These are phyloP conservation scores for Sarcophilus harrisii DNA, from an alignment of 2,797 vertebrate species.

Conservation along the genomic window DNA sequence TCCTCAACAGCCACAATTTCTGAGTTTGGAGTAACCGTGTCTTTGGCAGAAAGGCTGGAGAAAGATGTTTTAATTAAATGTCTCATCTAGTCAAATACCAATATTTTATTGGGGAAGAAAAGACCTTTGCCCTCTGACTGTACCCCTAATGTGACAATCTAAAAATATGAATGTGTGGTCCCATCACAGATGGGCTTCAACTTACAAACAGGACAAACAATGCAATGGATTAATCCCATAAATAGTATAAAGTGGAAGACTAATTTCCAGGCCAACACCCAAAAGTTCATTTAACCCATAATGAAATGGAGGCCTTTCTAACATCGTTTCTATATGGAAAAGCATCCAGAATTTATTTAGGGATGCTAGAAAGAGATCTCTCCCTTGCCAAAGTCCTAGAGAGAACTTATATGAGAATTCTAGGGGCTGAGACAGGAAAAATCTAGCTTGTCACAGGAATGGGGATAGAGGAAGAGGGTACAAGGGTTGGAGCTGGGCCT, in stretches of 20 bases:
- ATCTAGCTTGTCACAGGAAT: not conserved
- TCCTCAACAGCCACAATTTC: constrained; percentile 85
- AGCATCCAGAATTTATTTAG: not conserved
- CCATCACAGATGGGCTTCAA: not conserved
- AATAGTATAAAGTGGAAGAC: not conserved
- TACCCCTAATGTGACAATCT: not conserved
- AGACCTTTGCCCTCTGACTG: constrained; percentile 1
- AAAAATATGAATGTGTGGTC: not conserved
- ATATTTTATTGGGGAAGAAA: constrained; percentile 5
- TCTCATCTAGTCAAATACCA: constrained; percentile 12
- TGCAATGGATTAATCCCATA: not conserved
- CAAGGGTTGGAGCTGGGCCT: not conserved
- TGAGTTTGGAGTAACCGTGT: constrained; percentile 80
- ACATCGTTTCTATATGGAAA: not conserved
- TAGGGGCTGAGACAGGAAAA: not conserved
- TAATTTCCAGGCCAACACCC: not conserved
- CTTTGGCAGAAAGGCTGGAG: constrained; percentile 85
- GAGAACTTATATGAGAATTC: not conserved
- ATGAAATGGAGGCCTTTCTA: not conserved
- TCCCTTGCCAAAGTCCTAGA: not conserved
- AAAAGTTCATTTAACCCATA: not conserved
- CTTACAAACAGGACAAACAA: not conserved
- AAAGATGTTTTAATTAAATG: constrained; percentile 55
- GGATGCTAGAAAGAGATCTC: not conserved
- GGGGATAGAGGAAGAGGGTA: not conserved